Evolutionary conservation across 1,140 invertebrate species (phyloP).

Genomic region (Episyrphus balteatus): DNA sequence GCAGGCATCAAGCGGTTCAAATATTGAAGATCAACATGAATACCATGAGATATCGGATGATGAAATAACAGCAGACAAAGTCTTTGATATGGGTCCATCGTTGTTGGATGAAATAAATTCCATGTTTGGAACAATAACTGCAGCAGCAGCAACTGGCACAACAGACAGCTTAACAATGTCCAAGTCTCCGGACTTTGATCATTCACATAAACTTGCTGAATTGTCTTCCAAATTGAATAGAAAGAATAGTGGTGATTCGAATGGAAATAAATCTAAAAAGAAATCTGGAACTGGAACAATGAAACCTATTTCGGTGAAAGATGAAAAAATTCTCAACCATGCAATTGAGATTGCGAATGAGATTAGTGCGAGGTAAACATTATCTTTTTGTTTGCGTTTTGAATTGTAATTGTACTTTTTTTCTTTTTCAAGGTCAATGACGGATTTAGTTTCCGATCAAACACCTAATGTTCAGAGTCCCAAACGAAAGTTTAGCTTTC

Average conservation of each 20-base stretch:
- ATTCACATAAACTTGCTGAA: conserved; percentile 63
- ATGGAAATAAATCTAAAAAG: conserved; percentile 40
- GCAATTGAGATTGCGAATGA: conserved; percentile 92
- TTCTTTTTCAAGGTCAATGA: conserved; percentile 55
- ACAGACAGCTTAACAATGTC: conserved; percentile 13
- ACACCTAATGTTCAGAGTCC: conserved; percentile 61
- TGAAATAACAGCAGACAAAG: conserved; percentile 50
- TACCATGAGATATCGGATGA: conserved; percentile 91
- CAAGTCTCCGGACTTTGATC: conserved; percentile 49
- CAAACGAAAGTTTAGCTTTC: conserved; percentile 80
- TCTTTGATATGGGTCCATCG: conserved; percentile 84
- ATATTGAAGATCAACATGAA: conserved; percentile 52
- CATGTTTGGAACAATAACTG: conserved; percentile 66
- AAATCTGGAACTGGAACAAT: conserved; percentile 70
- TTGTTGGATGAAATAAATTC: conserved; percentile 92
- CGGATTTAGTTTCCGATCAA: conserved; percentile 58
- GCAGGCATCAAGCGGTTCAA: conserved; percentile 5
- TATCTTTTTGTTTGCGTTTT: neutral
- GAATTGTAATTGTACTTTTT: neutral
- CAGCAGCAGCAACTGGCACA: conserved; percentile 1
- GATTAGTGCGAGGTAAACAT: conserved; percentile 57
- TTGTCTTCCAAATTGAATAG: conserved; percentile 42
- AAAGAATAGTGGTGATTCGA: conserved; percentile 16
- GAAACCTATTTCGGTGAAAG: conserved; percentile 88
- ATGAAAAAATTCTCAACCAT: conserved; percentile 84